Evolutionary conservation across 2,797 vertebrate genomes (phyloP).

Genomic region (Esox masquinongy): DNA sequence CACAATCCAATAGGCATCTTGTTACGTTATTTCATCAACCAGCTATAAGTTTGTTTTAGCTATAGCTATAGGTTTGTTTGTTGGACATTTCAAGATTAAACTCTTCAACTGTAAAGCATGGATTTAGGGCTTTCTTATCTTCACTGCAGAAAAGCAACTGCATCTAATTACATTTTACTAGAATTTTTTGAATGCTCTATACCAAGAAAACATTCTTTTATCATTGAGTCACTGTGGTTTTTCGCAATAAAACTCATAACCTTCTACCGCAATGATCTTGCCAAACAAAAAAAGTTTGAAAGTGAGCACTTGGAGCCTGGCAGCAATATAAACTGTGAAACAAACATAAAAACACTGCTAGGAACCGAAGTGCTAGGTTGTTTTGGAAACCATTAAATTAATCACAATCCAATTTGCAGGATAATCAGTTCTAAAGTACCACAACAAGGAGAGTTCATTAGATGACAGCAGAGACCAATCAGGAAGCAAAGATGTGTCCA

Average conservation of each 20-base stretch:
- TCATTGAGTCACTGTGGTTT: constrained; percentile 65
- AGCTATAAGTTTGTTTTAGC: constrained; percentile 34
- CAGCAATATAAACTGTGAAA: constrained; percentile 33
- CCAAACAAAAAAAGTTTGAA: constrained; percentile 51
- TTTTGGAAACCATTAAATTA: constrained; percentile 1
- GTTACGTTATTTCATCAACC: neutral
- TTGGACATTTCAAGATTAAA: constrained; percentile 41
- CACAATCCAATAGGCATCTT: neutral
- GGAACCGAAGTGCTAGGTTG: neutral
- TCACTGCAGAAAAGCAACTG: constrained; percentile 66
- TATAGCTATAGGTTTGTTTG: constrained; percentile 33
- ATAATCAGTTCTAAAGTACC: constrained; percentile 13
- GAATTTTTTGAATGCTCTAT: constrained; percentile 68
- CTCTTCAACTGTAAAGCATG: constrained; percentile 43
- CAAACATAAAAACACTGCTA: neutral
- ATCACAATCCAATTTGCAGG: constrained; percentile 11
- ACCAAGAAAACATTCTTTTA: constrained; percentile 75
- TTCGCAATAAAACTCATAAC: constrained; percentile 68
- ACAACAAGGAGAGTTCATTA: constrained; percentile 14
- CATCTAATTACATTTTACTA: constrained; percentile 76
- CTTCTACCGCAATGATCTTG: constrained; percentile 58
- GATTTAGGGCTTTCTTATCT: constrained; percentile 59
- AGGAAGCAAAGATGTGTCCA: constrained; percentile 8
- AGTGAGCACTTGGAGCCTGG: constrained; percentile 17
- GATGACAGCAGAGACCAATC: constrained; percentile 18